A percentile compares a stretch with the other conserved stretches of the same genome.
These are phyloP conservation scores for Stenolophus ochropezus DNA, from an alignment of 2,888 invertebrate species.

Conservation along the genomic window DNA sequence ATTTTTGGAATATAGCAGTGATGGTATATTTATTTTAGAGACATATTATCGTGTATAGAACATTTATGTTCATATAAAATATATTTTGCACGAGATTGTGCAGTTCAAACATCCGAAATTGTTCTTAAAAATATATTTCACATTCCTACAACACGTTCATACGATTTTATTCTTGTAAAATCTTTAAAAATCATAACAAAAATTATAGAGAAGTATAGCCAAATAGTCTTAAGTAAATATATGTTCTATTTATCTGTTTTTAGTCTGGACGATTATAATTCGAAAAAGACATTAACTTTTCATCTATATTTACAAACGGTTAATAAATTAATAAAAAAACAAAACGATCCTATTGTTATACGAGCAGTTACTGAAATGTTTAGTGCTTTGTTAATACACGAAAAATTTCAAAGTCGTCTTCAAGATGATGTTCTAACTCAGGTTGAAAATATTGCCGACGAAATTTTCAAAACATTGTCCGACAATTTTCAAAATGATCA, in stretches of 20 bases:
- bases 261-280: slow-evolving; percentile 14
- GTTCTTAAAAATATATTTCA: slow-evolving; percentile 44
- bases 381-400: slow-evolving; percentile 23
- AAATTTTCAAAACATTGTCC: slow-evolving; percentile 12
- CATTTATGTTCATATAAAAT: slow-evolving; percentile 28
- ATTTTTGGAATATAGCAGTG: no score
- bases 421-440: slow-evolving; percentile 9
- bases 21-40: slow-evolving; percentile 41
- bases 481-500: slow-evolving; percentile 5
- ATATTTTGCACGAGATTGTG: slow-evolving; percentile 13
- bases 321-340: not conserved
- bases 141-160: not conserved
- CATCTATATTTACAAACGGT: not conserved
- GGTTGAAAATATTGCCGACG: not conserved
- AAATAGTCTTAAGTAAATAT: not conserved
- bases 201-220: slow-evolving; percentile 35
- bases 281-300: not conserved
- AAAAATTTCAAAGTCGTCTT: slow-evolving; percentile 14
- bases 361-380: slow-evolving; percentile 15
- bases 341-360: slow-evolving; percentile 14
- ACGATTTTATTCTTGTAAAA: not conserved
- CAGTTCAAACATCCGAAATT: slow-evolving; percentile 2
- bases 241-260: slow-evolving; percentile 20
- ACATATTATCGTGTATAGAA: slow-evolving; percentile 40
- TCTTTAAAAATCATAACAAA: slow-evolving; percentile 29